phyloP scores from a whole-genome alignment of 2,888 invertebrate species.

The Pyrocoelia pectoralis region DNA sequence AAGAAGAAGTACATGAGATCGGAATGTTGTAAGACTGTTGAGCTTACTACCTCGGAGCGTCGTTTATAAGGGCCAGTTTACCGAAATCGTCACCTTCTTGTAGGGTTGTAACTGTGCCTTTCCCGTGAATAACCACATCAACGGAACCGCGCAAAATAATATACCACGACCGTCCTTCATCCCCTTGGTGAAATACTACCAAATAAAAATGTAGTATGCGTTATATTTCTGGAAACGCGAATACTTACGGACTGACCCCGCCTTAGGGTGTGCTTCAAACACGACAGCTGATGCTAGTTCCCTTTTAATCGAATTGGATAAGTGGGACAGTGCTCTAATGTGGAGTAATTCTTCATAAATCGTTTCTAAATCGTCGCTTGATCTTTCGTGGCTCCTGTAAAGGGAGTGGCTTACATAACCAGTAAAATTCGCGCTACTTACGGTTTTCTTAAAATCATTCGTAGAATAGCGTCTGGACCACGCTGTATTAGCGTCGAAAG shows the following conservation, averaged over 20 bases:
- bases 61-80: conserved; percentile 84
- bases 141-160: conserved; percentile 84
- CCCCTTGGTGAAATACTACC: conserved; percentile 80
- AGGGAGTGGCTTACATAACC: background rate
- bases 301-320: conserved; percentile 82
- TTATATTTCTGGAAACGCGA: background rate
- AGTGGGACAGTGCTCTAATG: conserved; percentile 81
- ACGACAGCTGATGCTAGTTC: conserved; percentile 81
- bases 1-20: conserved; percentile 12
- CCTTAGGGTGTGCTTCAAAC: conserved; percentile 80
- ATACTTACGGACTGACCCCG: conserved; percentile 78
- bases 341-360: conserved; percentile 85
- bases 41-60: conserved; percentile 83
- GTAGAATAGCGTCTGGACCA: conserved; percentile 80
- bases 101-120: conserved; percentile 82
- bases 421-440: conserved; percentile 61
- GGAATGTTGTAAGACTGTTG: too few relatives aligned
- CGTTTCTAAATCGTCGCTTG: conserved; percentile 79
- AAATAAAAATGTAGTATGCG: conserved; percentile 42
- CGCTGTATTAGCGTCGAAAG: conserved; percentile 72
- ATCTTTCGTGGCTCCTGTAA: conserved; percentile 75
- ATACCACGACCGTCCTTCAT: conserved; percentile 86
- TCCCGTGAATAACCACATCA: conserved; percentile 84
- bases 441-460: conserved; percentile 83
- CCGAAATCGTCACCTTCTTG: conserved; percentile 90